Evolutionary conservation across 2,113 vertebrate genomes (phyloP).

Genomic region (Dendrocopos noguchii): DNA sequence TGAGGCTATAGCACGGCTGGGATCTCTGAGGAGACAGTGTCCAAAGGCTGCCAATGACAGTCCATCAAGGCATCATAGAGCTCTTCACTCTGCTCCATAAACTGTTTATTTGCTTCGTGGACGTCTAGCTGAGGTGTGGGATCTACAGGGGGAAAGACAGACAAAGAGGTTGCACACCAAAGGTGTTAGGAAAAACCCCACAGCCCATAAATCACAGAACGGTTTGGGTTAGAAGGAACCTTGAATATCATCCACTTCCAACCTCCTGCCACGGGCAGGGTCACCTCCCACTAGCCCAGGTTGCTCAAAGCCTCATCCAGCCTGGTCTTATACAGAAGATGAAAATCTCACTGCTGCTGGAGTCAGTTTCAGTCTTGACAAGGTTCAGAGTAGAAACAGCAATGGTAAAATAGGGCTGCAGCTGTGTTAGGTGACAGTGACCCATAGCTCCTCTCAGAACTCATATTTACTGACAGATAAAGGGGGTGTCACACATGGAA

Average conservation of each 20-base stretch:
- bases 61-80: slow-evolving; percentile 90
- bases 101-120: slow-evolving; percentile 86
- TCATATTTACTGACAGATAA: background rate
- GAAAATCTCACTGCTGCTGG: background rate
- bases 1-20: slow-evolving; percentile 64
- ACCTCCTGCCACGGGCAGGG: too few species aligned
- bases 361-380: background rate
- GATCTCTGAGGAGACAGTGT: slow-evolving; percentile 80
- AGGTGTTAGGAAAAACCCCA: background rate
- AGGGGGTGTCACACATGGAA: background rate
- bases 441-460: background rate
- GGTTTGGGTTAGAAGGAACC: too few species aligned
- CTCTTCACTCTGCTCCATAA: slow-evolving; percentile 94
- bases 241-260: too few species aligned
- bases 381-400: background rate
- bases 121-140: slow-evolving; percentile 86
- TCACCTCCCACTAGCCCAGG: too few species aligned
- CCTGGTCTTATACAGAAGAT: background rate
- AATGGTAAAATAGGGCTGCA: background rate
- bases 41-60: slow-evolving; percentile 88
- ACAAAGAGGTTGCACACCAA: background rate
- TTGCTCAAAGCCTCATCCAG: too few species aligned
- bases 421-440: background rate
- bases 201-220: background rate
- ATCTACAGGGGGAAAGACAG: slow-evolving; percentile 70